Conservation (phyloP, 2,113 vertebrate species). For the Cyprinodon variegatus region DNA sequence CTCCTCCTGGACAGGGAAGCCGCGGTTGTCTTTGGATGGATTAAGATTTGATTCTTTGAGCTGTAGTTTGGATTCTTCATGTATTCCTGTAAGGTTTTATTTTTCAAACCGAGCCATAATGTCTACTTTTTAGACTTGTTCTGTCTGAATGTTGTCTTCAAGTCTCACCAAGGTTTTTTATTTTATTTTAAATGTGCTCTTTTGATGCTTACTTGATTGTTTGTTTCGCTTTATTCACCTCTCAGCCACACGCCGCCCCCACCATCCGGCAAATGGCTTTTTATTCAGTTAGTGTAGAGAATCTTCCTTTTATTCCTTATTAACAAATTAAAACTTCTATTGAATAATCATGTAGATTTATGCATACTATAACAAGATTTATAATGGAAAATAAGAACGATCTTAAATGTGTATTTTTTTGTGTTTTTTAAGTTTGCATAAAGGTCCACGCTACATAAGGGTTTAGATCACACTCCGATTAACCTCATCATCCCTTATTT, state of each 20-base stretch:
- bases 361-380: conserved; percentile 59
- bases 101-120: conserved; percentile 71
- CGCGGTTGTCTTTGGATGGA: conserved; percentile 13
- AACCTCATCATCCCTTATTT: conserved; percentile 54
- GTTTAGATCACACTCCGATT: conserved; percentile 38
- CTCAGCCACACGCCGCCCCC: conserved; percentile 8
- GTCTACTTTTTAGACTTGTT: conserved; percentile 61
- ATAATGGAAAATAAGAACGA: conserved; percentile 43
- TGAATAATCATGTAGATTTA: conserved; percentile 71
- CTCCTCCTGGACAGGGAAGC: conserved; percentile 1
- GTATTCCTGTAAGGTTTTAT: conserved; percentile 46
- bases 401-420: conserved; percentile 17
- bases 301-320: conserved; percentile 63
- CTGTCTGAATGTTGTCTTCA: conserved; percentile 50
- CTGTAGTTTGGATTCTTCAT: conserved; percentile 55
- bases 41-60: conserved; percentile 35
- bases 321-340: conserved; percentile 68
- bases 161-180: conserved; percentile 42
- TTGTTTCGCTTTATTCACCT: conserved; percentile 36
- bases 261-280: conserved; percentile 41
- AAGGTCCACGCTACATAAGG: conserved; percentile 26
- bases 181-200: conserved; percentile 33
- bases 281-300: conserved; percentile 57
- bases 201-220: conserved; percentile 67
- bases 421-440: conserved; percentile 23